Evolutionary conservation across 2,888 invertebrate species (phyloP), one percentile per base, ranked within the genome.

Genomic region (Protophormia terraenovae): DNA sequence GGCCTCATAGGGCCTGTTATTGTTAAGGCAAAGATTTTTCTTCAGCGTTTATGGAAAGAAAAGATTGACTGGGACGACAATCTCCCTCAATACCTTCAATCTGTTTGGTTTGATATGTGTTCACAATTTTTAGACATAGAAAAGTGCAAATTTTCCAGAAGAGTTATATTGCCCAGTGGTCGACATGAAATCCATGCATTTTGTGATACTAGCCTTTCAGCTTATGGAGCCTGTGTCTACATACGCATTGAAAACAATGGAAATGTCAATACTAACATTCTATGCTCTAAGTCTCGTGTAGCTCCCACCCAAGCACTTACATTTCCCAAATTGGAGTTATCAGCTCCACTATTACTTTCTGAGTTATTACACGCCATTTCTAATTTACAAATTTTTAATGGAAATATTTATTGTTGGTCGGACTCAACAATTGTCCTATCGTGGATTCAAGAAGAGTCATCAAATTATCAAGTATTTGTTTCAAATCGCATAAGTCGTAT

Each of bases 281-380:
- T 86, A 3, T 83, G 73, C 16, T 79, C 83, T 7, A 86, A 86
- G 22, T 82, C 83, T 4, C 16, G 83, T 4, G 83, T 86, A 10
- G 41, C 81, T 3, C 77, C 73, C 32, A 8, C 35, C 12, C 22
- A 84, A 19, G 35, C 41, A 7, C 16, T 83, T 8, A 84, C 86
- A 4, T 55, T 86, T 41, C 86, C 84, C 0, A 87, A 84, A 60
- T 50, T 87, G 12, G 84, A 86, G 32, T 50, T 87, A 6, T 84
- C 77, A 16, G 81, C 86, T 16, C 72, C 55, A 19, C 19, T 47
- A 6, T 10, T 81, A 3, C 50, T 75, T 12, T 55, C 64, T 2
- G 78, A 78, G 38, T 24, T 78, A 4, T 6, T 77, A 6, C 6
- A 76, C 27, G 12, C 27, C 2, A 38, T 66, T 24, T 41, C 27